These are phyloP conservation scores for Melanerpes formicivorus DNA, from an alignment of 2,113 vertebrate genomes.

Conservation along the genomic window DNA sequence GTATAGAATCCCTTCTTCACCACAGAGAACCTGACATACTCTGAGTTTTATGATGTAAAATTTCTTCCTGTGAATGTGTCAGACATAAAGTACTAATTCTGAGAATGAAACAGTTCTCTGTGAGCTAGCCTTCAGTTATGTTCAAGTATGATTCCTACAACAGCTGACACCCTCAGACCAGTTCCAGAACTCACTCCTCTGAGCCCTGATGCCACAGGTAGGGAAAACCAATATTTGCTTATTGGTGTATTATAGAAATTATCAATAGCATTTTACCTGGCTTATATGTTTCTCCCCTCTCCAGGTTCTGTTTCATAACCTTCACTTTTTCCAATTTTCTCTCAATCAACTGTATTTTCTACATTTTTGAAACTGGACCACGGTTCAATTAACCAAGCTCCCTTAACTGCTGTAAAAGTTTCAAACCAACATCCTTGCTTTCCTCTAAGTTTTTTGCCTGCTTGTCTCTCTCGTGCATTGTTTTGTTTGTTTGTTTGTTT, in stretches of 20 bases:
- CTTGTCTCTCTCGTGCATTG: background rate
- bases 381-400: background rate
- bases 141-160: background rate
- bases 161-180: background rate
- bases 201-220: background rate
- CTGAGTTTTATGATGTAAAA: background rate
- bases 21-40: background rate
- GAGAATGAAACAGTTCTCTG: background rate
- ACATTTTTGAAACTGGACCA: background rate
- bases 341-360: background rate
- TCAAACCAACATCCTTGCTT: background rate
- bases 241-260: background rate
- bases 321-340: background rate
- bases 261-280: background rate
- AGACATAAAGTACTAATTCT: background rate
- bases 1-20: background rate
- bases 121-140: background rate
- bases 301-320: background rate
- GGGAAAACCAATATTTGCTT: background rate
- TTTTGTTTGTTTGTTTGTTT: background rate
- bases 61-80: background rate
- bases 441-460: background rate
- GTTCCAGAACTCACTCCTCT: background rate
- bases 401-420: background rate
- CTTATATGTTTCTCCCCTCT: background rate